These are phyloP conservation scores for Drepana falcataria DNA, from an alignment of 2,888 invertebrate species.

Conservation along the genomic window DNA sequence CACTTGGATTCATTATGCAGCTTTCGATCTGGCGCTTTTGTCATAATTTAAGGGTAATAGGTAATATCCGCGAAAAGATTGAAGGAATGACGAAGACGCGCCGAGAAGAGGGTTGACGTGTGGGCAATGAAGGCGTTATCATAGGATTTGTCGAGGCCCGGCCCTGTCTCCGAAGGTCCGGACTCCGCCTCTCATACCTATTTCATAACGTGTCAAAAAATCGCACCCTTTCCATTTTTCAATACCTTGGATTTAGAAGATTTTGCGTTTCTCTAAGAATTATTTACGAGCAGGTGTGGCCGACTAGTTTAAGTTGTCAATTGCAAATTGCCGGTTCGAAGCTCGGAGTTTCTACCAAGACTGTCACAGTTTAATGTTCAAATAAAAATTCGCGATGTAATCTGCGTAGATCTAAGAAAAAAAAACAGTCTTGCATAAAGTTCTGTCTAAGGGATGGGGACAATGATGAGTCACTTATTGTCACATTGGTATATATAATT, in stretches of 20 bases:
- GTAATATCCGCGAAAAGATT: constrained; percentile 75
- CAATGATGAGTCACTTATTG: too few relatives aligned
- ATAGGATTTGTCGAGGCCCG: constrained; percentile 48
- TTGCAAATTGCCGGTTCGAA: too few relatives aligned
- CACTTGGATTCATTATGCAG: constrained; percentile 59
- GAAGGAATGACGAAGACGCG: constrained; percentile 61
- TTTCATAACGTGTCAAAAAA: constrained; percentile 46
- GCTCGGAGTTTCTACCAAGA: too few relatives aligned
- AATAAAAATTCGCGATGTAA: too few relatives aligned
- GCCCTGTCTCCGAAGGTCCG: constrained; percentile 18
- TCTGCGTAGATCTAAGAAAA: too few relatives aligned
- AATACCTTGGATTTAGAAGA: constrained; percentile 16
- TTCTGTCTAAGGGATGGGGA: too few relatives aligned
- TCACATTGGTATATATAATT: too few relatives aligned
- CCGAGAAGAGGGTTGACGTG: constrained; percentile 72
- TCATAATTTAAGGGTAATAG: constrained; percentile 73
- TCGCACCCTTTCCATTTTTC: constrained; percentile 32
- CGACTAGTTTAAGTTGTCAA: neutral
- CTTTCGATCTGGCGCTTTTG: constrained; percentile 54
- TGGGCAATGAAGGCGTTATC: constrained; percentile 70
- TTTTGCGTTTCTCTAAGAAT: neutral
- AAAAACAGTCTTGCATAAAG: too few relatives aligned
- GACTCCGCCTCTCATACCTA: constrained; percentile 36
- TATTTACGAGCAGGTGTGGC: neutral
- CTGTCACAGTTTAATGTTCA: too few relatives aligned